phyloP scores from a whole-genome alignment of 2,888 invertebrate genomes.

The Drosophila greeni region DNA sequence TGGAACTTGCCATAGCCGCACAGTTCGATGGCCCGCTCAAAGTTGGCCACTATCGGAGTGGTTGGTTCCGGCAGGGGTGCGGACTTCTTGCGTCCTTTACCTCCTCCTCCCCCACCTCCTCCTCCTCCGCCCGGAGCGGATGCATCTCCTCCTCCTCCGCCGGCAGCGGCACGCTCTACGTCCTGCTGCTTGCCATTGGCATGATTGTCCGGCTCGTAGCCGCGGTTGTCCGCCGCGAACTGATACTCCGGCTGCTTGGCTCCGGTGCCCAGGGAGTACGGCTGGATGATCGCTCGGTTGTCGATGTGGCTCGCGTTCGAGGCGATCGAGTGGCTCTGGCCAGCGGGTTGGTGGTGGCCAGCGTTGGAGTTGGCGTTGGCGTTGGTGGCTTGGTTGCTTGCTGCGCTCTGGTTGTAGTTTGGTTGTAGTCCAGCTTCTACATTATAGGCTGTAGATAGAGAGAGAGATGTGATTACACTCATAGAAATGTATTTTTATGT shows the following conservation, averaged over 20 bases:
- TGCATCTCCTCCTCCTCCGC: conserved; percentile 52
- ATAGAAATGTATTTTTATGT: no score
- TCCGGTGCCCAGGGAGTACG: conserved; percentile 74
- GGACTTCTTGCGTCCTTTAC: conserved; percentile 45
- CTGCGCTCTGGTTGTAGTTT: conserved; percentile 85
- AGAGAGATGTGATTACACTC: not conserved
- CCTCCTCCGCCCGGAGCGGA: conserved; percentile 56
- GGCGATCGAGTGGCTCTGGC: conserved; percentile 30
- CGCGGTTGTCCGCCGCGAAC: conserved; percentile 72
- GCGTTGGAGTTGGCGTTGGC: conserved; percentile 7
- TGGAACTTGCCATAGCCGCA: conserved; percentile 88
- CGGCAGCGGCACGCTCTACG: conserved; percentile 68
- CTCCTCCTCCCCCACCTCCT: no score
- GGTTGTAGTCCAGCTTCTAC: conserved; percentile 89
- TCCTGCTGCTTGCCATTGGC: conserved; percentile 67
- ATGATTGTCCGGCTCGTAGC: conserved; percentile 66
- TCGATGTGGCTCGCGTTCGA: conserved; percentile 62
- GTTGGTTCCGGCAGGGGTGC: conserved; percentile 53
- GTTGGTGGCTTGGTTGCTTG: conserved; percentile 50
- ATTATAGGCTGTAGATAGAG: conserved; percentile 85
- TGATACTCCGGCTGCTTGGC: conserved; percentile 74
- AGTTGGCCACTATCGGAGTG: conserved; percentile 86
- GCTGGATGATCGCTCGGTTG: conserved; percentile 76
- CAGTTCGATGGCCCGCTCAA: conserved; percentile 92
- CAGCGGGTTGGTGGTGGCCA: conserved; percentile 77